A percentile compares a stretch with the other conserved stretches of the same genome.
phyloP scores from a whole-genome alignment of 1,140 invertebrate species.

The Radopholus similis region DNA sequence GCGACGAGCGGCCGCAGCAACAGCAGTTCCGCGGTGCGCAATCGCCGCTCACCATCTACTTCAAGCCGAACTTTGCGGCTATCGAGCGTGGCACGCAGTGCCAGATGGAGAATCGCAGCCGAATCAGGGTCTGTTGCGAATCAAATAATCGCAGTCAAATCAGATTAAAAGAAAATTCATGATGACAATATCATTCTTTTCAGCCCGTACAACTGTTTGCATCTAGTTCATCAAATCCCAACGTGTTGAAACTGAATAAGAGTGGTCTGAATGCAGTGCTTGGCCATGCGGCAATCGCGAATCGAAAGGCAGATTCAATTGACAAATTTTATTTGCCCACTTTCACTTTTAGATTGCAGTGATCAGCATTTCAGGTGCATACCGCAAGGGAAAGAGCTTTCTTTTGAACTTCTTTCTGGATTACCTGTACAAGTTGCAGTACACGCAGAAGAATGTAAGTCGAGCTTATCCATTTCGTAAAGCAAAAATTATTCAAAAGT shows the following conservation, averaged over 20 bases:
- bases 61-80: conserved; percentile 4
- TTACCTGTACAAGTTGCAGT: conserved; percentile 65
- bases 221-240: conserved; percentile 41
- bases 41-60: not conserved
- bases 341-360: conserved; percentile 71
- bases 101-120: conserved; percentile 42
- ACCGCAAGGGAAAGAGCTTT: conserved; percentile 93
- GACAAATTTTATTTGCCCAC: not conserved
- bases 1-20: not conserved
- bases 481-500: not conserved
- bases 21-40: not conserved
- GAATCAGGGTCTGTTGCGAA: conserved; percentile 26
- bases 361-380: conserved; percentile 88
- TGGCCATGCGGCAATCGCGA: conserved; percentile 41
- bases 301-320: conserved; percentile 36
- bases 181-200: conserved; percentile 10
- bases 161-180: not conserved
- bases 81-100: conserved; percentile 6
- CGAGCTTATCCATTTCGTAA: not conserved
- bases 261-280: conserved; percentile 44
- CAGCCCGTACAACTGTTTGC: conserved; percentile 45
- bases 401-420: conserved; percentile 85
- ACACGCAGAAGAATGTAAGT: conserved; percentile 40
- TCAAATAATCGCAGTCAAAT: too few relatives aligned
- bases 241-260: conserved; percentile 42